These are phyloP conservation scores for Mormyrus iriodes DNA, from an alignment of 2,113 vertebrate species.

Conservation along the genomic window DNA sequence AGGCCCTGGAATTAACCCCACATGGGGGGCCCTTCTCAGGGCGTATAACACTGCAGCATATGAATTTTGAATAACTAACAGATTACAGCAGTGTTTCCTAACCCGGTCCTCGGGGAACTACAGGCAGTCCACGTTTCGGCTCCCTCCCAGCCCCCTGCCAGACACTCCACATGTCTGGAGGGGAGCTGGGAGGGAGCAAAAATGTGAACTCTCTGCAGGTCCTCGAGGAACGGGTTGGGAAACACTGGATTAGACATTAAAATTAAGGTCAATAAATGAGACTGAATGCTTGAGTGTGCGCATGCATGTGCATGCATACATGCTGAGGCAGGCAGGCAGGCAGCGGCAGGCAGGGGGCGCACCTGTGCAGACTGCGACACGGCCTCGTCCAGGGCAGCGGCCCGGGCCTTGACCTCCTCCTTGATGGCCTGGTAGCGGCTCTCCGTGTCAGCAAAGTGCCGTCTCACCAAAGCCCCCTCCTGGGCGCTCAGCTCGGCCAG, in stretches of 20 bases:
- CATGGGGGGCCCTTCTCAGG: not conserved
- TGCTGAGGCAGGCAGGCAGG: not conserved
- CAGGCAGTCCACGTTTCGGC: not conserved
- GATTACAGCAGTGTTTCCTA: not conserved
- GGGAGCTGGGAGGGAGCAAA: not conserved
- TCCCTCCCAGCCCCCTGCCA: no score
- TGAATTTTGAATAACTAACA: not conserved
- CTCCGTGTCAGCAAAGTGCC: slow-evolving; percentile 73
- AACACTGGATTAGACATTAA: not conserved
- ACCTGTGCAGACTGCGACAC: slow-evolving; percentile 93
- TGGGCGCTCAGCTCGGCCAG: slow-evolving; percentile 81
- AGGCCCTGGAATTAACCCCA: not conserved
- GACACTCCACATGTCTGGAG: not conserved
- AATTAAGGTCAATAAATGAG: not conserved
- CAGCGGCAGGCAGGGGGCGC: slow-evolving; percentile 9
- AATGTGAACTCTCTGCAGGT: not conserved
- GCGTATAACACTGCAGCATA: not conserved
- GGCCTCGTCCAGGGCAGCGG: slow-evolving; percentile 79
- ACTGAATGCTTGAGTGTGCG: not conserved
- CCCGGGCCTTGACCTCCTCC: slow-evolving; percentile 83
- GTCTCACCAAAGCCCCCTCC: slow-evolving; percentile 76
- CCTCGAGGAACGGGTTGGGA: not conserved
- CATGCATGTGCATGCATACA: not conserved
- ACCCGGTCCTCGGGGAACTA: not conserved
- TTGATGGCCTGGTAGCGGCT: slow-evolving; percentile 78